Percentiles rank a stretch among this genome's conserved stretches.
Evolutionary conservation across 1,140 invertebrate genomes (phyloP).

Genomic region (Prorops nasuta): DNA sequence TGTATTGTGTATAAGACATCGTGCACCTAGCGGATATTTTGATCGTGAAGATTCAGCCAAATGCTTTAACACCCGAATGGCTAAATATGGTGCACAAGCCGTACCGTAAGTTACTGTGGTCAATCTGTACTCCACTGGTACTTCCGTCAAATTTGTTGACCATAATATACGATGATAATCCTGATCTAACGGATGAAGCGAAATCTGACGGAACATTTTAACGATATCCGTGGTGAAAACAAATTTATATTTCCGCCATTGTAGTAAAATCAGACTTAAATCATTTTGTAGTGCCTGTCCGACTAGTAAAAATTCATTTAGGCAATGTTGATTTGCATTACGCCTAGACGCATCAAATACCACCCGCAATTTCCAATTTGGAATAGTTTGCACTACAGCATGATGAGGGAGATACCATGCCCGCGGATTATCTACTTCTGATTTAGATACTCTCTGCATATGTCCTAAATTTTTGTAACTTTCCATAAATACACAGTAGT

Average conservation of each 20-base stretch:
- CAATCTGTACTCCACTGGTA: neutral
- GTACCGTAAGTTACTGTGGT: slow-evolving; percentile 4
- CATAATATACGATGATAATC: slow-evolving; percentile 11
- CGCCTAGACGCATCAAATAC: slow-evolving; percentile 21
- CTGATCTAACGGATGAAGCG: neutral
- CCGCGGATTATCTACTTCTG: neutral
- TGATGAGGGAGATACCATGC: slow-evolving; percentile 22
- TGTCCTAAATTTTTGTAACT: slow-evolving; percentile 26
- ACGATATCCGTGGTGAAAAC: slow-evolving; percentile 34
- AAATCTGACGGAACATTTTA: slow-evolving; percentile 30
- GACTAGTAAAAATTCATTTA: slow-evolving; percentile 11
- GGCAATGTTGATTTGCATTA: neutral
- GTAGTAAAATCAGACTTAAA: slow-evolving; percentile 4
- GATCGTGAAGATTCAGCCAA: neutral
- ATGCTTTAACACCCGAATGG: neutral
- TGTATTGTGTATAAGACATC: neutral
- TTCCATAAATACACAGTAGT: slow-evolving; percentile 28
- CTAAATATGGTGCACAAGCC: slow-evolving; percentile 3
- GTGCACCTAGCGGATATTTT: neutral
- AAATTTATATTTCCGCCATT: slow-evolving; percentile 28
- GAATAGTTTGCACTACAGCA: neutral
- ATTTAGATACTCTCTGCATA: slow-evolving; percentile 16
- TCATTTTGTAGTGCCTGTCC: slow-evolving; percentile 16
- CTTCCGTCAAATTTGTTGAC: neutral
- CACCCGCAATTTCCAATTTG: neutral